Conservation (phyloP, 2,888 invertebrate species). For the Agrilus mali region DNA sequence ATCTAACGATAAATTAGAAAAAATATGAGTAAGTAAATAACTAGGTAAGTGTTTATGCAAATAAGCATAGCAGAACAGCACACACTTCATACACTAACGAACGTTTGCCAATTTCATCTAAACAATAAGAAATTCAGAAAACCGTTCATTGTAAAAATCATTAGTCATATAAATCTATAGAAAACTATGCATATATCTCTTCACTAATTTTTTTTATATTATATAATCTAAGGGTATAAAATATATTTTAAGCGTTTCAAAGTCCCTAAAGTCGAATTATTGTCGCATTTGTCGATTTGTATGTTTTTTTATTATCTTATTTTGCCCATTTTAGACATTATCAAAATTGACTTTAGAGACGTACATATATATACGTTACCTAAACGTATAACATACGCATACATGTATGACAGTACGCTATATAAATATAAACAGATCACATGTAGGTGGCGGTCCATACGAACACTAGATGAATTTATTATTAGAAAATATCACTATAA, state of each 20-base stretch:
- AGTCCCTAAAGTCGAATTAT: slow-evolving; percentile 17
- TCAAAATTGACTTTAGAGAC: slow-evolving; percentile 8
- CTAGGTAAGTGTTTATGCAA: too few species aligned
- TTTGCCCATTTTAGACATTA: too few species aligned
- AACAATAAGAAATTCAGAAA: too few species aligned
- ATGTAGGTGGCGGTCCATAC: slow-evolving; percentile 32
- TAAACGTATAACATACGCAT: background rate
- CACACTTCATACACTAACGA: slow-evolving; percentile 25
- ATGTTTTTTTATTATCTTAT: too few species aligned
- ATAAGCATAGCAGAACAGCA: slow-evolving; percentile 4
- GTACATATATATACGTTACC: slow-evolving; percentile 1
- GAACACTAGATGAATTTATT: slow-evolving; percentile 33
- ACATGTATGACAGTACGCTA: slow-evolving; percentile 15
- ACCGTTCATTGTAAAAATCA: background rate
- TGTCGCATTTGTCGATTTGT: slow-evolving; percentile 13
- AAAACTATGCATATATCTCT: slow-evolving; percentile 31
- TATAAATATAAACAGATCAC: slow-evolving; percentile 31
- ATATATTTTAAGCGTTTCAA: slow-evolving; percentile 31
- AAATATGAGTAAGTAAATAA: too few species aligned
- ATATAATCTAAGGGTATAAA: slow-evolving; percentile 31
- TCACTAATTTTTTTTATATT: slow-evolving; percentile 16
- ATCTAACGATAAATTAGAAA: too few species aligned
- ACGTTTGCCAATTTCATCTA: slow-evolving; percentile 16
- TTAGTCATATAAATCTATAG: slow-evolving; percentile 32
- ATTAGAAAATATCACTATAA: slow-evolving; percentile 34